phyloP scores from a whole-genome alignment of 1,140 invertebrate genomes.

The Zaprionus inermis region DNA sequence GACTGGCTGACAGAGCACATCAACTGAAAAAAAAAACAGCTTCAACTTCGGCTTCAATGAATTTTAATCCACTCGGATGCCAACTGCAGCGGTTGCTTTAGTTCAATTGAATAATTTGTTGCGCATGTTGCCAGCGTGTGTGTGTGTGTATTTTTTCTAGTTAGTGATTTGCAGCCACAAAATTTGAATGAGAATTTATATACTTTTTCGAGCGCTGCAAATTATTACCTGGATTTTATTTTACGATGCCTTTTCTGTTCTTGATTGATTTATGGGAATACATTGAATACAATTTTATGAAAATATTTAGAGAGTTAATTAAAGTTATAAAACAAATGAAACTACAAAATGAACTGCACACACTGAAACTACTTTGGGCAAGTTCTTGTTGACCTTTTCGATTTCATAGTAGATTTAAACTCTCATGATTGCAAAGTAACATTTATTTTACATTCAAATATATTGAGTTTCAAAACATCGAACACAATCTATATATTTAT shows the following conservation, averaged over 20 bases:
- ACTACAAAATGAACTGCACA: too few species aligned
- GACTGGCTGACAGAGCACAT: conserved; percentile 40
- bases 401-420: too few species aligned
- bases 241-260: conserved; percentile 2
- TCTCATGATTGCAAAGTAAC: not conserved
- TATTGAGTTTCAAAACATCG: conserved; percentile 1
- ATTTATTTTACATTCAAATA: conserved; percentile 4
- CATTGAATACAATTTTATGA: not conserved
- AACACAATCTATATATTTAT: conserved; percentile 15
- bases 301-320: not conserved
- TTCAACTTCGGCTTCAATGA: conserved; percentile 20
- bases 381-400: too few species aligned
- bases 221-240: conserved; percentile 28
- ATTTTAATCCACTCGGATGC: conserved; percentile 60
- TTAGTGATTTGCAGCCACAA: conserved; percentile 11
- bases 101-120: conserved; percentile 76
- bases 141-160: conserved; percentile 53
- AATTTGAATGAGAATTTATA: conserved; percentile 50
- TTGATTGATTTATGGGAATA: conserved; percentile 1
- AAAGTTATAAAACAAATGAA: not conserved
- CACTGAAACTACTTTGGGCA: too few species aligned
- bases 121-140: conserved; percentile 49
- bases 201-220: conserved; percentile 14
- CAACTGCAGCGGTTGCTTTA: conserved; percentile 68
- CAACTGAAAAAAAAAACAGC: conserved; percentile 31